Evolutionary conservation across 92 coral and sea anemone species (phyloP).

Genomic region (Ricordea florida): DNA sequence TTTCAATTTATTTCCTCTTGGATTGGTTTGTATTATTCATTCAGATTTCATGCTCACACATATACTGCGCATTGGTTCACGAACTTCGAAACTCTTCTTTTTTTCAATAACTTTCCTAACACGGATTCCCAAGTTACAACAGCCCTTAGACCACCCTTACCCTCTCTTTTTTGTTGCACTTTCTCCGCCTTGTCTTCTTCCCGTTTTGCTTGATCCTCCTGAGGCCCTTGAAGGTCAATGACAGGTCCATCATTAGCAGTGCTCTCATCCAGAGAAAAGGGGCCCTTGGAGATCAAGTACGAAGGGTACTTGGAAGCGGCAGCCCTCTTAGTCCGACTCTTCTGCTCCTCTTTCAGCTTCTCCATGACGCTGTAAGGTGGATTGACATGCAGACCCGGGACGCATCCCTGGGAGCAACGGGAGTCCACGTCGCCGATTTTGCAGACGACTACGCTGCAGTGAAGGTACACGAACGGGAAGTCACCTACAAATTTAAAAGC

Average conservation of each 20-base stretch:
- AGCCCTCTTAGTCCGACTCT: slow-evolving; percentile 17
- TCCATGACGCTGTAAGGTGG: slow-evolving; percentile 37
- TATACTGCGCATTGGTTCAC: too few relatives aligned
- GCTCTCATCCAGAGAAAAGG: slow-evolving; percentile 56
- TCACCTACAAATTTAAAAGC: slow-evolving; percentile 84
- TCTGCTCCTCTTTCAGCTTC: slow-evolving; percentile 22
- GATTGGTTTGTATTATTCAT: too few relatives aligned
- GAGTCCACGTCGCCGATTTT: slow-evolving; percentile 72
- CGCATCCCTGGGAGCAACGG: slow-evolving; percentile 84
- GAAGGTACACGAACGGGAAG: slow-evolving; percentile 83
- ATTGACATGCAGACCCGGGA: slow-evolving; percentile 59
- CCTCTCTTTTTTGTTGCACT: neutral
- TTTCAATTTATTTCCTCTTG: too few relatives aligned
- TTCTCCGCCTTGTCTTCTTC: neutral
- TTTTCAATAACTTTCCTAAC: too few relatives aligned
- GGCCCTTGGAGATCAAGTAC: slow-evolving; percentile 72
- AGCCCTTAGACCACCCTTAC: neutral
- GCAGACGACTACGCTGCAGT: slow-evolving; percentile 88
- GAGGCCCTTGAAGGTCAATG: slow-evolving; percentile 17
- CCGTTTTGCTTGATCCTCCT: slow-evolving; percentile 6
- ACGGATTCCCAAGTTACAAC: too few relatives aligned
- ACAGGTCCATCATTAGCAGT: slow-evolving; percentile 17
- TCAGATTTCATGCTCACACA: too few relatives aligned
- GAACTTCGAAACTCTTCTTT: too few relatives aligned
- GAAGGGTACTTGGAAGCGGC: slow-evolving; percentile 42